Base-by-base conservation (phyloP, 2,888 invertebrate species). In the Diarsia rubi region DNA sequence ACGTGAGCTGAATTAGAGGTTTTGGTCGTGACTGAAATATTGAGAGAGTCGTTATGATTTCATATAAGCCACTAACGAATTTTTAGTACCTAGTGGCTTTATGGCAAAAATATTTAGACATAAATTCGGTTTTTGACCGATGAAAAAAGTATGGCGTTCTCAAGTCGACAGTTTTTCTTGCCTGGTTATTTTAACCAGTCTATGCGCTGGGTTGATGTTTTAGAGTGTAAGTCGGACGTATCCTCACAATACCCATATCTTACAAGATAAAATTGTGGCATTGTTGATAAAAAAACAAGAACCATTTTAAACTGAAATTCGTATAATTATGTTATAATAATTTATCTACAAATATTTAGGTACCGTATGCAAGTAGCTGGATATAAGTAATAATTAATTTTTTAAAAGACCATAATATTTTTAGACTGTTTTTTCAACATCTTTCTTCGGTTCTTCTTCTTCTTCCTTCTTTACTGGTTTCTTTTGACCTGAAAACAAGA, bases 401-500 rank as follows among this genome's bases (percentile, higher is more conserved):
- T 27, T 21, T 11, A 54, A 75, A 12, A 14, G 14, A 52, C 37
- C 8, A 8, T 1, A 49, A 24, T 52, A 49, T n/a, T 9, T 31
- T 63, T 60, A 81, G 12, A 79, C 73, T 5, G 60, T 68, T 47
- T 82, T 84, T 24, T 69, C 79, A 27, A 62, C 14, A 19, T 73
- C 74, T 45, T 79, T 85, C 24, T 45, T 49, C 12, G 16, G 59
- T 68, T 79, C 83, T 6, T 60, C 19, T 2, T 75, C 68, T 54
- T 63, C 68, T 68, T 71, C 47, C 3, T 78, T 73, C 24, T 73
- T 75, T 12, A 31, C 21, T 11, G 80, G 52, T 47, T 75, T 84
- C 68, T 83, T 84, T 45, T 45, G n/a, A 11, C 73, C 84, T 84
- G 71, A 1, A n/a, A 49, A 66, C 60, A 52, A 59, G 19, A 57